These are phyloP conservation scores for Carduelis carduelis DNA, from an alignment of 2,797 vertebrate genomes.

Conservation along the genomic window DNA sequence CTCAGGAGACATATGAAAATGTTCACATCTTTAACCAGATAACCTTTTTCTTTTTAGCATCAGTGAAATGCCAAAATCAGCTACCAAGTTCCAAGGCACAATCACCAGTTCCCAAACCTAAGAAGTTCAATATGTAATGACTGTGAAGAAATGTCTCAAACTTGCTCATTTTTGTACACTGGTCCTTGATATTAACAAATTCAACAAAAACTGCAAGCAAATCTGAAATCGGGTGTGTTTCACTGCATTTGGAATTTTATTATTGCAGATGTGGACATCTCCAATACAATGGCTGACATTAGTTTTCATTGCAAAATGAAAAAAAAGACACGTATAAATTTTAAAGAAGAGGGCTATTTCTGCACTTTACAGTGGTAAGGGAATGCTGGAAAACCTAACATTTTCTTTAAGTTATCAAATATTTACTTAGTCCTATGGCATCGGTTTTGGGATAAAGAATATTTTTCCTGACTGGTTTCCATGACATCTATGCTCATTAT, in stretches of 20 bases:
- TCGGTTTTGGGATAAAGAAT: background rate
- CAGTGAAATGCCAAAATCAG: background rate
- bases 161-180: background rate
- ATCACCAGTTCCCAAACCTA: background rate
- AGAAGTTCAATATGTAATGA: rapidly evolving
- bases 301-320: background rate
- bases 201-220: background rate
- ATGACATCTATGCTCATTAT: background rate
- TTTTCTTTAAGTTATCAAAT: background rate
- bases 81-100: background rate
- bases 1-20: background rate
- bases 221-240: background rate
- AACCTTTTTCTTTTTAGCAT: background rate
- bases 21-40: background rate
- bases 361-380: background rate
- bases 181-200: background rate
- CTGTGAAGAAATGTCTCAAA: background rate
- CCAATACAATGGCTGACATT: background rate
- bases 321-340: background rate
- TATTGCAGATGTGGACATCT: background rate
- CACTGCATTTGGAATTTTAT: background rate
- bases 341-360: background rate
- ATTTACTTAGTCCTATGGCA: background rate
- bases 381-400: background rate
- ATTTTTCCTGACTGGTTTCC: background rate